These are phyloP conservation scores for Drosophila sechellia DNA, from an alignment of 1,140 invertebrate genomes.

Conservation along the genomic window DNA sequence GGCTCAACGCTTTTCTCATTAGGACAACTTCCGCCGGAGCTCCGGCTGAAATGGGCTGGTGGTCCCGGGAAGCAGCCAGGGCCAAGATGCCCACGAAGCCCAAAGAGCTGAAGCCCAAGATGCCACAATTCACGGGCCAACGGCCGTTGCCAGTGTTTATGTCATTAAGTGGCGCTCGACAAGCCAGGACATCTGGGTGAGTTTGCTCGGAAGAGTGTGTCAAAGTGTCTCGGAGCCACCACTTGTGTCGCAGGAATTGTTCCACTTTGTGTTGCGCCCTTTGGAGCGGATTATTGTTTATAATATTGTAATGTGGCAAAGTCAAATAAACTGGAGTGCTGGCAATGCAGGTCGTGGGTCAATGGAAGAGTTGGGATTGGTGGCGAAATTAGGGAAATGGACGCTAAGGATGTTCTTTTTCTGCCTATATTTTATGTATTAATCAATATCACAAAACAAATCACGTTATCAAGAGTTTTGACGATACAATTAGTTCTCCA, in stretches of 20 bases:
- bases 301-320: conserved; percentile 54
- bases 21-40: conserved; percentile 64
- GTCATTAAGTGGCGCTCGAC: conserved; percentile 65
- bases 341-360: conserved; percentile 14
- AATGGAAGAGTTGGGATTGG: neutral
- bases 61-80: neutral
- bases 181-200: conserved; percentile 27
- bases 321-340: conserved; percentile 31
- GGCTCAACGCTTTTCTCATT: conserved; percentile 65
- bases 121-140: conserved; percentile 24
- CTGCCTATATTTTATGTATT: too few relatives aligned
- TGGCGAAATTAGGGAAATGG: neutral
- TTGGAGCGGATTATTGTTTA: conserved; percentile 53
- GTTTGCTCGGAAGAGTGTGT: conserved; percentile 13
- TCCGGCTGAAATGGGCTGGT: neutral
- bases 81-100: neutral
- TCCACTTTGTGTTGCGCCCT: conserved; percentile 28
- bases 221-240: conserved; percentile 10
- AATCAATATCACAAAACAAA: too few relatives aligned
- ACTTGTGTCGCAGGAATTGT: conserved; percentile 39
- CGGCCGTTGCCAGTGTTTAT: conserved; percentile 51
- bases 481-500: too few relatives aligned
- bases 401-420: too few relatives aligned
- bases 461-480: too few relatives aligned
- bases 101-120: too few relatives aligned